A percentile compares a stretch with the other conserved stretches of the same genome.
These are phyloP conservation scores for Protonemura montana DNA, from an alignment of 2,888 invertebrate genomes.

Conservation along the genomic window DNA sequence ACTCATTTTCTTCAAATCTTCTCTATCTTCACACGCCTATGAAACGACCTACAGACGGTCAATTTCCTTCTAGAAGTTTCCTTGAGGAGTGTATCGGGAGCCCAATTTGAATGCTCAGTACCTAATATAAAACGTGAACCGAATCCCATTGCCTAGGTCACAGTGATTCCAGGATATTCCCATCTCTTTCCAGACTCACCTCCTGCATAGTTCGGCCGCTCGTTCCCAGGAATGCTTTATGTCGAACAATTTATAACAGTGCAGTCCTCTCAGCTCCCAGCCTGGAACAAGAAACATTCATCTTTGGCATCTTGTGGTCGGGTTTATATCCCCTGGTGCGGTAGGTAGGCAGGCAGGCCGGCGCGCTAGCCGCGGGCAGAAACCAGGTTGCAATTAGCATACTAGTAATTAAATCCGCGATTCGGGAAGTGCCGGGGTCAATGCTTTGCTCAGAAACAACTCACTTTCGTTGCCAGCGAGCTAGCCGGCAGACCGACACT, in stretches of 20 bases:
- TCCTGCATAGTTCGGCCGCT: conserved; percentile 92
- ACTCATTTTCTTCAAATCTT: too few species aligned
- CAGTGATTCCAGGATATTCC: too few species aligned
- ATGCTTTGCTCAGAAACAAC: not conserved
- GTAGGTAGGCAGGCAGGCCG: not conserved
- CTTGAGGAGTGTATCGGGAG: too few species aligned
- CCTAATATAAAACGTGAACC: too few species aligned
- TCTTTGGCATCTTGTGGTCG: not conserved
- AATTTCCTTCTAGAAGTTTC: too few species aligned
- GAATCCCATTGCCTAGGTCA: too few species aligned
- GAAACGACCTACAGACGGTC: too few species aligned
- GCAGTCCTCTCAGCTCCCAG: conserved; percentile 89
- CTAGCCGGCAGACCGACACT: not conserved
- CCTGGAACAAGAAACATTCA: conserved; percentile 68
- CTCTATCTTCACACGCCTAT: too few species aligned
- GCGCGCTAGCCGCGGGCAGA: not conserved
- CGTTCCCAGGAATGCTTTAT: conserved; percentile 96
- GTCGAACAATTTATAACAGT: conserved; percentile 95
- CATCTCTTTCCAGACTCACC: conserved; percentile 69
- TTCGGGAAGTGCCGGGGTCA: not conserved
- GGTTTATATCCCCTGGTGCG: not conserved
- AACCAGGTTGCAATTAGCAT: conserved; percentile 15
- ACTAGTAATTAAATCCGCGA: conserved; percentile 1
- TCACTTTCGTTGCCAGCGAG: not conserved
- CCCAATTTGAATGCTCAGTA: too few species aligned